Evolutionary conservation across 2,888 invertebrate genomes (phyloP).

Genomic region (Drosophila imparisetae): DNA sequence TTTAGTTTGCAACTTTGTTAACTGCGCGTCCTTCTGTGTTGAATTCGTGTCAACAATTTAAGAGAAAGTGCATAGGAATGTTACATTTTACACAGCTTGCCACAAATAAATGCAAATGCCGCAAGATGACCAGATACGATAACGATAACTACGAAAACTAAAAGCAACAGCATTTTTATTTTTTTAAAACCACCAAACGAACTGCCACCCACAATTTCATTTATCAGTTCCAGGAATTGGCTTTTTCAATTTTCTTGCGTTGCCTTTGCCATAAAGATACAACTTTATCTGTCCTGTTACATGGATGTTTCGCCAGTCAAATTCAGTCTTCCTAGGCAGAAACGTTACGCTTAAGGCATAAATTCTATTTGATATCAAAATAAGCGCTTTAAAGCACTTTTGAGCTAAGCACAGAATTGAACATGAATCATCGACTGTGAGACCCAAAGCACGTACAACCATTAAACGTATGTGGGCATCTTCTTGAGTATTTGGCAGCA

Average conservation of each 20-base stretch:
- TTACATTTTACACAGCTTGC: conserved; percentile 3
- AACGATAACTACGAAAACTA: background rate
- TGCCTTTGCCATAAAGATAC: background rate
- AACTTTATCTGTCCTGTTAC: background rate
- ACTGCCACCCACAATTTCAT: background rate
- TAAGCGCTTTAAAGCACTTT: conserved; percentile 13
- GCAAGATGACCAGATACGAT: background rate
- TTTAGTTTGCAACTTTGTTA: conserved; percentile 10
- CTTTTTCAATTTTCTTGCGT: conserved; percentile 2
- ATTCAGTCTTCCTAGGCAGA: background rate
- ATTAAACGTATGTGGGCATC: background rate
- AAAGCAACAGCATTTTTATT: conserved; percentile 2
- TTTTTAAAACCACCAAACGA: background rate
- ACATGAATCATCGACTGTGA: background rate
- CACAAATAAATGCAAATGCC: background rate
- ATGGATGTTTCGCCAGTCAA: background rate
- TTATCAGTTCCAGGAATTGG: background rate
- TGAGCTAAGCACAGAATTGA: conserved; percentile 2
- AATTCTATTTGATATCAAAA: conserved; percentile 11
- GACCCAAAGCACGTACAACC: conserved; percentile 5
- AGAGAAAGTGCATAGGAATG: background rate
- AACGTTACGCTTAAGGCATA: conserved; percentile 13
- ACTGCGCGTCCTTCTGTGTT: conserved; percentile 2
- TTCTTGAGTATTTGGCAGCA: background rate
- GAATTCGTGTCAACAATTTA: conserved; percentile 32